A percentile compares a stretch with the other conserved stretches of the same genome.
These are phyloP conservation scores for Oncorhynchus mykiss DNA, from an alignment of 2,113 vertebrate species.

Conservation along the genomic window DNA sequence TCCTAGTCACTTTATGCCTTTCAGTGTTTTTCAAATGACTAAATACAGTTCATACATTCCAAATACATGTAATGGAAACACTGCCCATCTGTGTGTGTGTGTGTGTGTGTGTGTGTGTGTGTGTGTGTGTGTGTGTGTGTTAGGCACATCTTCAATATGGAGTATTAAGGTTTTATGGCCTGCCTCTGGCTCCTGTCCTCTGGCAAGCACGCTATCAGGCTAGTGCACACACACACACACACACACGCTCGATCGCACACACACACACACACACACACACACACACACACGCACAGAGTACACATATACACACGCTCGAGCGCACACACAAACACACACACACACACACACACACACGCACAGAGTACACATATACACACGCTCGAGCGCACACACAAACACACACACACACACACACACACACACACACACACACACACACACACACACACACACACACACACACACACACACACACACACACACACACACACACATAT, in stretches of 20 bases:
- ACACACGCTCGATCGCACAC: not conserved
- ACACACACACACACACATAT: constrained; percentile 13
- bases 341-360: too few species aligned
- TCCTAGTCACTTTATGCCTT: too few species aligned
- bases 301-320: constrained; percentile 9
- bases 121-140: too few species aligned
- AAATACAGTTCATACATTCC: too few species aligned
- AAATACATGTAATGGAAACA: too few species aligned
- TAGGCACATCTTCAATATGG: too few species aligned
- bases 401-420: not conserved
- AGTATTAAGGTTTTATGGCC: too few species aligned
- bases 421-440: not conserved
- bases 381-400: not conserved
- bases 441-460: not conserved
- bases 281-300: not conserved
- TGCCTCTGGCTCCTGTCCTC: too few species aligned
- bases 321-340: not conserved
- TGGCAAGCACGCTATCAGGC: not conserved
- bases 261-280: not conserved
- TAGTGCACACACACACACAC: not conserved
- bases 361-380: not conserved
- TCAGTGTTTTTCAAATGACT: too few species aligned
- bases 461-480: not conserved
- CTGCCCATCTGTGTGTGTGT: too few species aligned
- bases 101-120: too few species aligned